These are phyloP conservation scores for Synaphobranchus kaupii DNA, from an alignment of 2,797 vertebrate species.

Conservation along the genomic window DNA sequence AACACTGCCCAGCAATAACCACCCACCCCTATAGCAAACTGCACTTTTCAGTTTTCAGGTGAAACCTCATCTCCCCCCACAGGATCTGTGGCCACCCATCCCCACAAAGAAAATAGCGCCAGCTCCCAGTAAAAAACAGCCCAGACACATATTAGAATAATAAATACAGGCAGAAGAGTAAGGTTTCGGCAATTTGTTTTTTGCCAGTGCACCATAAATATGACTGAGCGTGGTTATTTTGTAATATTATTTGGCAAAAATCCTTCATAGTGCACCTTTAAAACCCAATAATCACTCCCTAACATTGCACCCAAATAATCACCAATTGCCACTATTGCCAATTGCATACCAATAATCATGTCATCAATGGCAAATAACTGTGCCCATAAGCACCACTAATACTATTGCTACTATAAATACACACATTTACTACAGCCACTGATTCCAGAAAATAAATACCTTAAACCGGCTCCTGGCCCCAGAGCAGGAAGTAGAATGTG, in stretches of 20 bases:
- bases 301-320: not conserved
- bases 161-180: no score
- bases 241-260: no score
- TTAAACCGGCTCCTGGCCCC: slow-evolving; percentile 73
- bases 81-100: no score
- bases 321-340: not conserved
- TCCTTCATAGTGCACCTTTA: not conserved
- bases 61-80: no score
- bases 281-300: not conserved
- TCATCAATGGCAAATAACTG: not conserved
- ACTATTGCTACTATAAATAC: not conserved
- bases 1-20: not conserved
- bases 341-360: not conserved
- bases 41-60: not conserved
- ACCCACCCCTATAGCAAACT: not conserved
- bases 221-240: no score
- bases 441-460: slow-evolving; percentile 49
- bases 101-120: no score
- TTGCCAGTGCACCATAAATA: no score
- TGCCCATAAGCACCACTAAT: not conserved
- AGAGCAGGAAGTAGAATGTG: slow-evolving; percentile 71
- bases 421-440: not conserved
- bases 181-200: no score
- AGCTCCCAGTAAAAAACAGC: no score
- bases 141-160: no score